Evolutionary conservation across 2,797 vertebrate genomes (phyloP).

Genomic region (Vultur gryphus): DNA sequence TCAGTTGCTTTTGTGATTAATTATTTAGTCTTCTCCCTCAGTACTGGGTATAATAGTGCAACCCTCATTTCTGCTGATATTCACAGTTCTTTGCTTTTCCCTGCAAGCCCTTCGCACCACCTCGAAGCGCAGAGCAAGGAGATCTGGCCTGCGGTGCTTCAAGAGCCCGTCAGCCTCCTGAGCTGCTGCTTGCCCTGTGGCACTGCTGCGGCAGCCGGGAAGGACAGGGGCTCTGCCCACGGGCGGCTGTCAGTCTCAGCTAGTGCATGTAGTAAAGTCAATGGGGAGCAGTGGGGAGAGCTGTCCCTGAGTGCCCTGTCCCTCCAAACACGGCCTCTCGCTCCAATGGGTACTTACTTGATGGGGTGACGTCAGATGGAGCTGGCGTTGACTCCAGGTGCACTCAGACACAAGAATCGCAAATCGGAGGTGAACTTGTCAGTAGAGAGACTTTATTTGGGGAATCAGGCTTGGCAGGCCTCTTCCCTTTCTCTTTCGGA

Average conservation of each 20-base stretch:
- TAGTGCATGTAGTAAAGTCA: neutral
- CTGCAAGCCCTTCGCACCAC: neutral
- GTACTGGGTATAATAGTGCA: constrained; percentile 2
- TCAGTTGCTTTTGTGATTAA: constrained; percentile 68
- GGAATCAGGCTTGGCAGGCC: neutral
- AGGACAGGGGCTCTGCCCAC: fast-evolving
- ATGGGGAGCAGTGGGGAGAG: neutral
- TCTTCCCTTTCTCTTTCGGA: neutral
- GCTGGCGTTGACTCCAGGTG: fast-evolving
- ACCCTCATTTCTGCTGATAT: constrained; percentile 56
- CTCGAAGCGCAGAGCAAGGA: neutral
- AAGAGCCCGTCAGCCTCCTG: fast-evolving
- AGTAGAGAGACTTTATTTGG: neutral
- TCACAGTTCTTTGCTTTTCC: constrained; percentile 25
- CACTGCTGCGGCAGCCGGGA: fast-evolving
- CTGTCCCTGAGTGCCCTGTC: neutral
- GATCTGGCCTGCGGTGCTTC: neutral
- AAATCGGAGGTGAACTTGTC: neutral
- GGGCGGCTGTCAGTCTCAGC: neutral
- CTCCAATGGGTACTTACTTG: neutral
- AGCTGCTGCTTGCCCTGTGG: neutral
- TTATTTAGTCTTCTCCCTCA: constrained; percentile 63
- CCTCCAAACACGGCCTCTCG: fast-evolving
- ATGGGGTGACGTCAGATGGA: neutral
- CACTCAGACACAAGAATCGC: neutral